A percentile compares a stretch with the other conserved stretches of the same genome.
Conservation (phyloP, 2,113 vertebrate species). For the Buteo buteo region DNA sequence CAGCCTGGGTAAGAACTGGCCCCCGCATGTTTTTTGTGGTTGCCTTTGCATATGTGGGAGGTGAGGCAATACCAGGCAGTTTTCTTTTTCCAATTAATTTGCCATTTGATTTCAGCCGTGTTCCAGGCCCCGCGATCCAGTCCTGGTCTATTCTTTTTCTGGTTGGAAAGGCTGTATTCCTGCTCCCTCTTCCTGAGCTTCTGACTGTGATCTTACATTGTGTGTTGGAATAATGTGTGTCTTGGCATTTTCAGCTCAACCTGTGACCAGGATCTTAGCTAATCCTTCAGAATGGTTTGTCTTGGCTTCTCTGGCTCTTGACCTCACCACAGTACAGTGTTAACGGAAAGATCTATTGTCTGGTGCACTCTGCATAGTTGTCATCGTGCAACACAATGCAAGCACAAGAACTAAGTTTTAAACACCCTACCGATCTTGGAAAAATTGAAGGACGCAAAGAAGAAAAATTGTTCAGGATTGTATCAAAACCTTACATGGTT, state of each 20-base stretch:
- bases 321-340: neutral
- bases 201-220: too few relatives aligned
- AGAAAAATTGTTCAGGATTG: neutral
- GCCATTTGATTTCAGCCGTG: neutral
- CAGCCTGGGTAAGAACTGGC: neutral
- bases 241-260: neutral
- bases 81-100: neutral
- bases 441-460: neutral
- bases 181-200: neutral
- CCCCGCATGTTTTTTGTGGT: neutral
- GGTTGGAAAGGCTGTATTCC: neutral
- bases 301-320: neutral
- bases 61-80: neutral
- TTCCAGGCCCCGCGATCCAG: fast-evolving
- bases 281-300: neutral
- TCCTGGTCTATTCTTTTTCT: neutral
- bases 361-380: neutral
- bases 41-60: neutral
- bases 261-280: neutral
- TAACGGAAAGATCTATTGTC: neutral
- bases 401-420: neutral
- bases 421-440: neutral
- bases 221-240: neutral
- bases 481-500: neutral
- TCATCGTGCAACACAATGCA: neutral